Percentiles rank a stretch among this genome's conserved stretches.
Evolutionary conservation across 2,113 vertebrate genomes (phyloP).

Genomic region (Callithrix jacchus): DNA sequence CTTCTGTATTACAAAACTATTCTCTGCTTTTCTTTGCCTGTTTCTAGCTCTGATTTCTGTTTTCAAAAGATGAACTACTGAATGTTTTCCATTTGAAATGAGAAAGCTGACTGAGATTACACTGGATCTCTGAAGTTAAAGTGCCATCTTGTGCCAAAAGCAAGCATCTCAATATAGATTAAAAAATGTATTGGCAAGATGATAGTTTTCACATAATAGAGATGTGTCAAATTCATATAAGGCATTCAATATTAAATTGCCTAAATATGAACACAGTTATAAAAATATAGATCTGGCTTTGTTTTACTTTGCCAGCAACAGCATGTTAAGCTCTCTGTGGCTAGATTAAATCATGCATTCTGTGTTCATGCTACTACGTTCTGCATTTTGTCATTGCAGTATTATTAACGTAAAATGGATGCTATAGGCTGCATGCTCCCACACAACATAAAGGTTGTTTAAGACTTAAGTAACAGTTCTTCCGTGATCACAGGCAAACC

Average conservation of each 20-base stretch:
- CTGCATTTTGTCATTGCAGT: background rate
- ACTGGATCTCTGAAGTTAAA: slow-evolving; percentile 72
- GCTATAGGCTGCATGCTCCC: background rate
- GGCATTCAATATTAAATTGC: background rate
- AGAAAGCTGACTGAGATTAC: background rate
- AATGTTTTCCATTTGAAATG: background rate
- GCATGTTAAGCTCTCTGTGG: background rate
- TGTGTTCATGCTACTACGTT: background rate
- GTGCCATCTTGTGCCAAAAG: slow-evolving; percentile 83
- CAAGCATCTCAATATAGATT: slow-evolving; percentile 48
- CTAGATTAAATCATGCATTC: background rate
- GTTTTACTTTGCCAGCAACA: background rate
- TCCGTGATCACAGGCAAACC: slow-evolving; percentile 55
- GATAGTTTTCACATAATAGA: background rate
- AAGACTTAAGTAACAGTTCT: slow-evolving; percentile 64
- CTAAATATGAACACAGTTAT: background rate
- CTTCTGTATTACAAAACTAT: background rate
- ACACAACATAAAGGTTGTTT: slow-evolving; percentile 38
- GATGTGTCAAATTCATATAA: background rate
- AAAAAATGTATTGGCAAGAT: background rate
- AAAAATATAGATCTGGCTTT: background rate
- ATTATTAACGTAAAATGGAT: background rate
- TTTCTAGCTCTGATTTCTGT: slow-evolving; percentile 27
- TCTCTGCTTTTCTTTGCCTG: background rate
- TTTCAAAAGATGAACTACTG: background rate